phyloP scores from a whole-genome alignment of 2,797 vertebrate genomes.

The Echiichthys vipera region DNA sequence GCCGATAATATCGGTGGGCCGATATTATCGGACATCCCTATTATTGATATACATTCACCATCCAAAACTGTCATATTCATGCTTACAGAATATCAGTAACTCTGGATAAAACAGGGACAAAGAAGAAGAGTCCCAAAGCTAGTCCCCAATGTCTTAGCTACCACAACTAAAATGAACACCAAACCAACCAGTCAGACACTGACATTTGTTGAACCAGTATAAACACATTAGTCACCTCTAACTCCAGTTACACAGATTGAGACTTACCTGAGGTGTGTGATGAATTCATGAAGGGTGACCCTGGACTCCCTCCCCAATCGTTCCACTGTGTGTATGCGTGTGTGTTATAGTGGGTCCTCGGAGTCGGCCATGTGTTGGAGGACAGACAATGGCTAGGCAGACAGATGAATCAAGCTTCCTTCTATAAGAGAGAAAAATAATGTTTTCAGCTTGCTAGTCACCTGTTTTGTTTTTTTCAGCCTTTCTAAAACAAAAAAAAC shows the following conservation, averaged over 20 bases:
- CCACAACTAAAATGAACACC: too few species aligned
- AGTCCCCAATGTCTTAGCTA: background rate
- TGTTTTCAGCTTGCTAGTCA: background rate
- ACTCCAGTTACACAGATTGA: background rate
- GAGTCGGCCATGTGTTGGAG: slow-evolving; percentile 74
- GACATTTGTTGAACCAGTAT: background rate
- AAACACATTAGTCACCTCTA: background rate
- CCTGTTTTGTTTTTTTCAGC: background rate
- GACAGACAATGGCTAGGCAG: slow-evolving; percentile 13
- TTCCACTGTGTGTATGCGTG: slow-evolving; percentile 20
- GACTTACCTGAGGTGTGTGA: slow-evolving; percentile 76
- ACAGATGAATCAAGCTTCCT: slow-evolving; percentile 7
- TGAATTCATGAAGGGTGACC: slow-evolving; percentile 78
- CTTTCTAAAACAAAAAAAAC: background rate
- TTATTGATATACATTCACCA: too few species aligned
- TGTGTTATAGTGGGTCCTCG: slow-evolving; percentile 79
- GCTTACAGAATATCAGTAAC: too few species aligned
- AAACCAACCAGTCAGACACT: background rate
- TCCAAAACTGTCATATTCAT: too few species aligned
- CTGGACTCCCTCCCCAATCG: slow-evolving; percentile 15
- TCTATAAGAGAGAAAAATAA: slow-evolving; percentile 39
- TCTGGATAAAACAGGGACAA: background rate
- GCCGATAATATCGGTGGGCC: too few species aligned
- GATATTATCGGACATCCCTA: too few species aligned
- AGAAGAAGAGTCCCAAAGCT: background rate